Evolutionary conservation across 2,113 vertebrate species (phyloP).

Genomic region (Hystrix cristata): DNA sequence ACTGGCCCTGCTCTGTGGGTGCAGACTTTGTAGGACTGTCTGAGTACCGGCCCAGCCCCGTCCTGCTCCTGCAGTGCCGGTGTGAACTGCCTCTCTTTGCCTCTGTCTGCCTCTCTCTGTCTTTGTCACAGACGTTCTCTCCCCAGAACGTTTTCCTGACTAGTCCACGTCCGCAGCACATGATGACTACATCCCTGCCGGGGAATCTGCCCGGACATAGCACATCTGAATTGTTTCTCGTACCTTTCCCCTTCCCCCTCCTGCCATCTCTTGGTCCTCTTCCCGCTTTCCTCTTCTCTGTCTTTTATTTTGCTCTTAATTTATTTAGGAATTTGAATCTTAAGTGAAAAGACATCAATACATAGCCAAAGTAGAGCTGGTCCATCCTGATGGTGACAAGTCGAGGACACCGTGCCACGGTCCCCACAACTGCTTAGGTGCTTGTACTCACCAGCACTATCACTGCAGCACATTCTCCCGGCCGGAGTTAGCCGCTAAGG

Average conservation of each 20-base stretch:
- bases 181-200: neutral
- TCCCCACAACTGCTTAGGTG: neutral
- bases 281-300: neutral
- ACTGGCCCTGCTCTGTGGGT: neutral
- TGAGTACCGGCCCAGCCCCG: neutral
- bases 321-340: neutral
- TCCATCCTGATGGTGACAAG: no score
- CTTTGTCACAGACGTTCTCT: neutral
- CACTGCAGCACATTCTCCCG: neutral
- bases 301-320: neutral
- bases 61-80: neutral
- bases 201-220: neutral
- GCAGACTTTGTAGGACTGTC: neutral
- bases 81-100: no score
- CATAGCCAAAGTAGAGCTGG: neutral
- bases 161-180: neutral
- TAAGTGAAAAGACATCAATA: neutral
- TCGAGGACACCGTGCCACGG: neutral
- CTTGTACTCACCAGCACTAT: fast-evolving
- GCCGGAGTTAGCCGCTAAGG: no score
- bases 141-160: neutral
- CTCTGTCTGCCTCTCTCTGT: neutral
- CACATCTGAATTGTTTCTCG: neutral
- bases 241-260: neutral
- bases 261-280: neutral